Base-by-base conservation (phyloP, 2,113 vertebrate genomes). In the Aptenodytes patagonicus region DNA sequence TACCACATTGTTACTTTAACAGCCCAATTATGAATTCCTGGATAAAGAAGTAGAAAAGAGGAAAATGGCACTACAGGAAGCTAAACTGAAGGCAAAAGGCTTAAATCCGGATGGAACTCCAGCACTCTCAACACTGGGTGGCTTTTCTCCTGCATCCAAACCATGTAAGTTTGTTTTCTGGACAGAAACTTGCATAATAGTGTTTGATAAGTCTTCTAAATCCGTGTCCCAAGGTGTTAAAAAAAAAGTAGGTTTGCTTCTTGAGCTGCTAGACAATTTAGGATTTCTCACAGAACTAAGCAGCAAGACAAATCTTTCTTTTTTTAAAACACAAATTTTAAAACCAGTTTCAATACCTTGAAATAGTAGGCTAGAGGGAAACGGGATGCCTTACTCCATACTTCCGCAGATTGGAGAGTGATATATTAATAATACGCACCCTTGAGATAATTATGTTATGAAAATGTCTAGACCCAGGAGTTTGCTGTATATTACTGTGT, bases 31-130 rank as follows among this genome's bases (percentile, higher is more conserved):
- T 2, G 99, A 99, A 19, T 98, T 99, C 52, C 90, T 99, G 96
- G 99, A 99, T 95, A 99, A 99, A 94, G 99, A 99, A 98, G 99
- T 99, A 92, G 99, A 99, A 95, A 99, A 99, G 86, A 98, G 99
- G 95, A 99, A 99, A 97, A 97, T 99, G 97, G 98, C 99, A 71
- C 95, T 99, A 85, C 99, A 99, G 44, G 99, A 99, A 95, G 99
- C 99, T 25, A 99, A 99, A 95, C 97, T 99, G 83, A 99, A 99
- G 96, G 99, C 99, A 40, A 99, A 99, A 95, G 99, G 99, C 24
- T 98, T 99, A 95, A 99, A 99, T 93, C 99, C 99, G 2, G 99
- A 99, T 88, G 99, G 99, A 84, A 99, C 99, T 25, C 99, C 99
- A 40, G 99, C 99, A 1, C 98, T 99, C 25, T 99, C 99, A 62